Conservation (phyloP, 2,888 invertebrate species). For the Falcaria lacertinaria region DNA sequence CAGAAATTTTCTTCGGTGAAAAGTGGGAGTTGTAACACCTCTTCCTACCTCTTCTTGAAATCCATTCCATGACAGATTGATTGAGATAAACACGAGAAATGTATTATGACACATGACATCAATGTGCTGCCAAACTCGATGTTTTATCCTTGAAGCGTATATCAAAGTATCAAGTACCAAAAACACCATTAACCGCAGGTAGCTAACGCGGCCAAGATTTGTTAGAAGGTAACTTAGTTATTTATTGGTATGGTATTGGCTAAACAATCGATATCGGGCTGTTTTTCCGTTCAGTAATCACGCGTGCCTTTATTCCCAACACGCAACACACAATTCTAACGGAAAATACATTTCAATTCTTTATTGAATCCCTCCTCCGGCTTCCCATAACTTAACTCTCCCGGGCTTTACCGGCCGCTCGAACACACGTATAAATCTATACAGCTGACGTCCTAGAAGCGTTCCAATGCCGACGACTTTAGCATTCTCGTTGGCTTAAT, state of each 20-base stretch:
- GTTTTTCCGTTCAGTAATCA: slow-evolving; percentile 40
- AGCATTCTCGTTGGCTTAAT: slow-evolving; percentile 22
- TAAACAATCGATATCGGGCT: slow-evolving; percentile 27
- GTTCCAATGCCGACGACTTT: slow-evolving; percentile 9
- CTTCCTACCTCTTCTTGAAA: too few relatives aligned
- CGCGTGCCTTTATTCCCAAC: slow-evolving; percentile 38
- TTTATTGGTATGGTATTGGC: slow-evolving; percentile 14
- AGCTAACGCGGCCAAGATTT: background rate
- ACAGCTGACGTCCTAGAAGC: slow-evolving; percentile 10
- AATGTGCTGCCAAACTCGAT: too few relatives aligned
- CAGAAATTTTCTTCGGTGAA: too few relatives aligned
- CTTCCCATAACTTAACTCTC: slow-evolving; percentile 40
- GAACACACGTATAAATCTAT: slow-evolving; percentile 16
- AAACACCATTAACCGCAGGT: background rate
- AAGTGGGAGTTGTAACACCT: too few relatives aligned
- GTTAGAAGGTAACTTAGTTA: slow-evolving; percentile 1
- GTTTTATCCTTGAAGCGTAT: too few relatives aligned
- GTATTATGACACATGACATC: too few relatives aligned
- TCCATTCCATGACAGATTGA: too few relatives aligned
- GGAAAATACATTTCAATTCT: slow-evolving; percentile 61
- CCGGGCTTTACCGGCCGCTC: slow-evolving; percentile 26
- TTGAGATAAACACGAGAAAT: too few relatives aligned
- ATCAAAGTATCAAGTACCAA: too few relatives aligned
- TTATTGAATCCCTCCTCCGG: slow-evolving; percentile 47
- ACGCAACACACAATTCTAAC: slow-evolving; percentile 47